Conservation (phyloP, 1,140 invertebrate genomes). For the Antheraea pernyi region DNA sequence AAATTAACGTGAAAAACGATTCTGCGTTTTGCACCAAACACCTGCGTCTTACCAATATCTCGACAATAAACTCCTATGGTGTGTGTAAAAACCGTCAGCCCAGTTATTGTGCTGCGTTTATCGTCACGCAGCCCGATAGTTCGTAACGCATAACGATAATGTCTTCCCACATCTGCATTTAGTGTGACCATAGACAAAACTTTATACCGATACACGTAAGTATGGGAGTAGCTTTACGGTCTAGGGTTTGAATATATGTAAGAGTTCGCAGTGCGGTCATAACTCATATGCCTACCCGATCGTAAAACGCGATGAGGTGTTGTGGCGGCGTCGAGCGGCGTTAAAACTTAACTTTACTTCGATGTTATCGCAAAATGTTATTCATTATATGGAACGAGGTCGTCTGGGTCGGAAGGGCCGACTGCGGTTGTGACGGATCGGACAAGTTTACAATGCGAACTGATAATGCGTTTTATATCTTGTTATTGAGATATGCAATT, state of each 20-base stretch:
- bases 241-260: neutral
- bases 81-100: too few relatives aligned
- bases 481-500: neutral
- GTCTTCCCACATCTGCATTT: too few relatives aligned
- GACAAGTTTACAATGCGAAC: constrained; percentile 8
- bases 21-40: too few relatives aligned
- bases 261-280: constrained; percentile 19
- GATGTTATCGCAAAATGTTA: constrained; percentile 43
- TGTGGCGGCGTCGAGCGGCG: constrained; percentile 20
- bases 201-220: too few relatives aligned
- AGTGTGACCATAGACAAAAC: too few relatives aligned
- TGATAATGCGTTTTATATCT: neutral
- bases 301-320: constrained; percentile 37
- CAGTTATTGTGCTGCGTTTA: too few relatives aligned
- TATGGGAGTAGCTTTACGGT: too few relatives aligned
- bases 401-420: constrained; percentile 36
- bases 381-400: constrained; percentile 50
- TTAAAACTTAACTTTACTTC: constrained; percentile 25
- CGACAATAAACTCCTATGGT: too few relatives aligned
- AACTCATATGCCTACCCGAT: constrained; percentile 32
- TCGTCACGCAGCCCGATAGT: too few relatives aligned
- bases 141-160: too few relatives aligned
- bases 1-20: too few relatives aligned
- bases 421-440: constrained; percentile 34
- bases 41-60: too few relatives aligned